Evolutionary conservation across 1,140 invertebrate genomes (phyloP), one percentile per base, ranked within the genome.

Genomic region (Hyles vespertilio): DNA sequence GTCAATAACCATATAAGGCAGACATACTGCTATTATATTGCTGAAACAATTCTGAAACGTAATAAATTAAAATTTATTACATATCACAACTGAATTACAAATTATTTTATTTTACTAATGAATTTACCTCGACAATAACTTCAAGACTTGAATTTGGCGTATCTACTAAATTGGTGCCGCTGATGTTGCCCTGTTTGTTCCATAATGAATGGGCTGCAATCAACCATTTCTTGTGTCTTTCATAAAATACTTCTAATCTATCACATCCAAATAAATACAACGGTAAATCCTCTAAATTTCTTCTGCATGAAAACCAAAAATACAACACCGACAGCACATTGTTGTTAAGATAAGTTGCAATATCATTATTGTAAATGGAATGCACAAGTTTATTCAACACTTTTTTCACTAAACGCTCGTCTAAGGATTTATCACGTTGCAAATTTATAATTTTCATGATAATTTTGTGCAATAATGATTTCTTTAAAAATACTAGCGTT

Each of bases 1-100:
- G 10, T 81, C 72, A 5, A 69, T 65, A 3, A 80, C 81, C 12
- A 86, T 70, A 56, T 82, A 77, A 5, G 85, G 83, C 40, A 88
- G 58, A 49, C 74, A 80, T 34, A 86, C 49, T 5, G 63, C 59
- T 8, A 85, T 74, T 1, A 85, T 69, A 51, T 80, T 77, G 11
- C 72, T 71, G 48, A 86, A 83, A 60, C 77, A 80, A 33, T 56
- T 63, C 84, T 87, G 63, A 61, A 72, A 71, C 12, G 45, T 33
- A 54, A 44, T 5, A 54, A 32, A 12, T 7, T 36, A 40, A 9
- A 6, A 43, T 11, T 12, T 11, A 11, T 36, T 2, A 47, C 32
- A 10, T 47, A 47, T 5, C 32, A 1, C 40, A 47, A 11, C 4
- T 12, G 12, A 4, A n/a, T 32, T 32, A 32, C 33, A 32, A 22